A percentile compares a stretch with the other conserved stretches of the same genome.
Evolutionary conservation across 2,888 invertebrate species (phyloP).

Genomic region (Exephanes ischioxanthus): DNA sequence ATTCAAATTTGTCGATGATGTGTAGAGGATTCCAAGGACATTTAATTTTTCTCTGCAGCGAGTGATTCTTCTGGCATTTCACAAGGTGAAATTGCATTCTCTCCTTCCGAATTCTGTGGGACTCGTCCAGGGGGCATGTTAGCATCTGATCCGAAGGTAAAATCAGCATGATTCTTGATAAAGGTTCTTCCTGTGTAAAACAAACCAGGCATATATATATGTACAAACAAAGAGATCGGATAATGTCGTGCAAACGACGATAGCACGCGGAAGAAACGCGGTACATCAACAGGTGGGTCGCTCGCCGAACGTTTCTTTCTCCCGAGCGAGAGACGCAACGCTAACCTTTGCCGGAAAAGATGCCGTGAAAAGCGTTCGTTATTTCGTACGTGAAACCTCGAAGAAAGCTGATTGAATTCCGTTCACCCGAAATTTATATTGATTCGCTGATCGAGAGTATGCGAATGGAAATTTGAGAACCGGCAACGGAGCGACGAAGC

Average conservation of each 20-base stretch:
- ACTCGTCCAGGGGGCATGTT: slow-evolving; percentile 75
- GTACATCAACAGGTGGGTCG: not conserved
- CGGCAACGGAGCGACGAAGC: not conserved
- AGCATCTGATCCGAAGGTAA: slow-evolving; percentile 65
- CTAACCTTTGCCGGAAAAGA: not conserved
- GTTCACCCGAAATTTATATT: not conserved
- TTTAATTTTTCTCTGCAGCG: slow-evolving; percentile 60
- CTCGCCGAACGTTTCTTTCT: not conserved
- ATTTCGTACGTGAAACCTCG: not conserved
- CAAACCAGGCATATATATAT: not conserved
- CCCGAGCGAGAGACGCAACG: not conserved
- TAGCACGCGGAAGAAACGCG: not conserved
- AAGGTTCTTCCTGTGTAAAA: not conserved
- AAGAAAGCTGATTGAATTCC: not conserved
- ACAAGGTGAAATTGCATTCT: slow-evolving; percentile 75
- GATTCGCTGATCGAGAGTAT: not conserved
- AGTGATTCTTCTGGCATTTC: slow-evolving; percentile 72
- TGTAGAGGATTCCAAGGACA: slow-evolving; percentile 76
- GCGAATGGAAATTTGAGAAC: not conserved
- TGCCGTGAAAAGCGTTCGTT: not conserved
- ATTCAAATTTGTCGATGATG: slow-evolving; percentile 70
- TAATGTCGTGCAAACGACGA: not conserved
- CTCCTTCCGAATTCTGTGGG: slow-evolving; percentile 71
- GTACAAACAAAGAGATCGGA: not conserved
- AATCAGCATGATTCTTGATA: not conserved